Conservation (phyloP, 2,797 vertebrate species). For the Tachyglossus aculeatus region DNA sequence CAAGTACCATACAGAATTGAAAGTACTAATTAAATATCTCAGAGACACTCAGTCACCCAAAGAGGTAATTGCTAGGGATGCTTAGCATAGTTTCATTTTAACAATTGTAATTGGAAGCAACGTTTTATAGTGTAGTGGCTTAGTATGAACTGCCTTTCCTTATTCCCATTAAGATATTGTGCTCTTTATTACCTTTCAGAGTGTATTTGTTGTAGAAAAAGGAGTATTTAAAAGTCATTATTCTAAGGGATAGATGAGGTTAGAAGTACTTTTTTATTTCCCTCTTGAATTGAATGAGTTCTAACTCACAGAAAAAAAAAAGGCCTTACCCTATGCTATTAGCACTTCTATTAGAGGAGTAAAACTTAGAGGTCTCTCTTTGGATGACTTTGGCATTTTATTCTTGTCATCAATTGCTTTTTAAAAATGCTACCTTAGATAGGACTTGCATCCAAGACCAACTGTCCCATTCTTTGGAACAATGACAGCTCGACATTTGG, state of each 20-base stretch:
- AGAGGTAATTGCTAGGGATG: not conserved
- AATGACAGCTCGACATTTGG: slow-evolving; percentile 19
- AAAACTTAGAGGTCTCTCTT: slow-evolving; percentile 13
- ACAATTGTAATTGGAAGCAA: not conserved
- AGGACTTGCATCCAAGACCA: no score
- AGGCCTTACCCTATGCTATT: slow-evolving; percentile 43
- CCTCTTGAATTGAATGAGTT: slow-evolving; percentile 55
- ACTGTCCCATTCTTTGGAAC: slow-evolving; percentile 19
- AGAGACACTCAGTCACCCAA: no score
- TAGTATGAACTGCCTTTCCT: not conserved
- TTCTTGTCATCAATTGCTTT: not conserved
- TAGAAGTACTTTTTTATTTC: slow-evolving; percentile 51
- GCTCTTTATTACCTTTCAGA: slow-evolving; percentile 24
- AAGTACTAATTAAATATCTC: no score
- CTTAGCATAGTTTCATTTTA: not conserved
- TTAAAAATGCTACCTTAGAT: not conserved
- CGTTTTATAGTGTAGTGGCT: no score
- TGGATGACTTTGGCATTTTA: slow-evolving; percentile 23
- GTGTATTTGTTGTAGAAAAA: slow-evolving; percentile 25
- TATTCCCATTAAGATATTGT: not conserved
- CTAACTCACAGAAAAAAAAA: slow-evolving; percentile 39
- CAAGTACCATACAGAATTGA: no score
- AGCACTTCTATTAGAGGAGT: slow-evolving; percentile 38
- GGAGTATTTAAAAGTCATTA: slow-evolving; percentile 26
- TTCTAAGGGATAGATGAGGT: slow-evolving; percentile 31